Evolutionary conservation across 2,113 vertebrate species (phyloP).

Genomic region (Dryoscopus gambensis): DNA sequence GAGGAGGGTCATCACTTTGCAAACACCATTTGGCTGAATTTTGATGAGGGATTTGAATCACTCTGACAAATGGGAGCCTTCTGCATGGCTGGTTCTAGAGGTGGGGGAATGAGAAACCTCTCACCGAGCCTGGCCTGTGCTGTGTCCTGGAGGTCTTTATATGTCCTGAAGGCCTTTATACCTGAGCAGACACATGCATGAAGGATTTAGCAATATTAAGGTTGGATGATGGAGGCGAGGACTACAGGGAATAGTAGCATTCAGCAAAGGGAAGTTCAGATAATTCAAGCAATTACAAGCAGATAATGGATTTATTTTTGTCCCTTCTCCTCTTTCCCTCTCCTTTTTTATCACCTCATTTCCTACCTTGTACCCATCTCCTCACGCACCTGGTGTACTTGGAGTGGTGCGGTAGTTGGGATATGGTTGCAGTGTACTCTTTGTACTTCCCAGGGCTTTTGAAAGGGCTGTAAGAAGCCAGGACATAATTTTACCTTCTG

Average conservation of each 20-base stretch:
- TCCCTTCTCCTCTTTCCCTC: neutral
- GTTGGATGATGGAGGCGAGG: neutral
- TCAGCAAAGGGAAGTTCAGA: neutral
- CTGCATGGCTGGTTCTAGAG: constrained; percentile 16
- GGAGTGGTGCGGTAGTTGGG: neutral
- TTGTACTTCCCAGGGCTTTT: neutral
- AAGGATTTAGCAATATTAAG: neutral
- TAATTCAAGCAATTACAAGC: neutral
- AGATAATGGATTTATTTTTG: neutral
- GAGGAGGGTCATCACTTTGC: constrained; percentile 27
- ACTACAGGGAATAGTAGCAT: neutral
- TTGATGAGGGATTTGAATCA: constrained; percentile 47
- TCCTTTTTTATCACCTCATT: neutral
- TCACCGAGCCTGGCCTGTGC: neutral
- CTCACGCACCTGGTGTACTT: neutral
- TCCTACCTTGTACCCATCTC: neutral
- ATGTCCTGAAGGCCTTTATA: constrained; percentile 14
- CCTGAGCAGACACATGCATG: neutral
- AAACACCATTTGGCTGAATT: constrained; percentile 52
- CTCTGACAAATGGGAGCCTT: constrained; percentile 42
- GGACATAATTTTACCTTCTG: neutral
- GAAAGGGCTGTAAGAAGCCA: neutral
- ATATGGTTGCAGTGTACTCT: neutral
- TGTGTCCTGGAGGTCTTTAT: constrained; percentile 23
- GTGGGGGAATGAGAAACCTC: neutral